A percentile compares a stretch with the other conserved stretches of the same genome.
Evolutionary conservation across 35 echinoderm and acorn worm genomes (phyloP).

Genomic region (Heliocidaris tuberculata): DNA sequence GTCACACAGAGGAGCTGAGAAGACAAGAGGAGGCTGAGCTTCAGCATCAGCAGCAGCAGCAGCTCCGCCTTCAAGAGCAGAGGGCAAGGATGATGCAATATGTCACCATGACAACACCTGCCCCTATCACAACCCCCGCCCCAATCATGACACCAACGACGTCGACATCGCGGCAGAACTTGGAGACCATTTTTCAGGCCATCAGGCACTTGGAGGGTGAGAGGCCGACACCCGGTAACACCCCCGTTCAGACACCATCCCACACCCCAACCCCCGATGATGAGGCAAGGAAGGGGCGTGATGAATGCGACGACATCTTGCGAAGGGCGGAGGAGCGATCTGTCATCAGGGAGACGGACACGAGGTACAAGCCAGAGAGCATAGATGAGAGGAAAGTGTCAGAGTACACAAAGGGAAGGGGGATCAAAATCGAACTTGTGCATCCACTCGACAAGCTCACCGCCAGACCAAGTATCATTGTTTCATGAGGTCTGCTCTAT

Average conservation of each 20-base stretch:
- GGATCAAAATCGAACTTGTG: slow-evolving; percentile 88
- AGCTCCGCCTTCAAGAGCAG: slow-evolving; percentile 53
- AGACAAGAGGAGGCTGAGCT: not conserved
- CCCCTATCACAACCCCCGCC: slow-evolving; percentile 39
- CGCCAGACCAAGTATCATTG: slow-evolving; percentile 81
- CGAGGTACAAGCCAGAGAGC: slow-evolving; percentile 27
- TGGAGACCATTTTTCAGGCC: slow-evolving; percentile 95
- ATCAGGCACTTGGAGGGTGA: slow-evolving; percentile 93
- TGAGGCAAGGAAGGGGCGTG: slow-evolving; percentile 64
- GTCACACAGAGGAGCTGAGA: not conserved
- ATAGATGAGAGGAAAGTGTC: slow-evolving; percentile 46
- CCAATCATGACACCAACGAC: slow-evolving; percentile 63
- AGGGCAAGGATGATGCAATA: slow-evolving; percentile 63
- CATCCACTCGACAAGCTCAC: slow-evolving; percentile 86
- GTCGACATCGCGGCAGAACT: slow-evolving; percentile 82
- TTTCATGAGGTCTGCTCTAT: slow-evolving; percentile 64
- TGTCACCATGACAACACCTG: slow-evolving; percentile 41
- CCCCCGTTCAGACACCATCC: slow-evolving; percentile 84
- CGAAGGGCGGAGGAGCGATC: slow-evolving; percentile 48
- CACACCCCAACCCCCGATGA: slow-evolving; percentile 93
- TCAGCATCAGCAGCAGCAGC: slow-evolving; percentile 38
- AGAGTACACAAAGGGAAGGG: slow-evolving; percentile 48
- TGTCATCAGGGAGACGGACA: slow-evolving; percentile 40
- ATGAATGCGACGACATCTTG: slow-evolving; percentile 52
- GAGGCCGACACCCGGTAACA: slow-evolving; percentile 68